A percentile compares a stretch with the other conserved stretches of the same genome.
Conservation (phyloP, 2,888 invertebrate genomes). For the Melieria omissa region DNA sequence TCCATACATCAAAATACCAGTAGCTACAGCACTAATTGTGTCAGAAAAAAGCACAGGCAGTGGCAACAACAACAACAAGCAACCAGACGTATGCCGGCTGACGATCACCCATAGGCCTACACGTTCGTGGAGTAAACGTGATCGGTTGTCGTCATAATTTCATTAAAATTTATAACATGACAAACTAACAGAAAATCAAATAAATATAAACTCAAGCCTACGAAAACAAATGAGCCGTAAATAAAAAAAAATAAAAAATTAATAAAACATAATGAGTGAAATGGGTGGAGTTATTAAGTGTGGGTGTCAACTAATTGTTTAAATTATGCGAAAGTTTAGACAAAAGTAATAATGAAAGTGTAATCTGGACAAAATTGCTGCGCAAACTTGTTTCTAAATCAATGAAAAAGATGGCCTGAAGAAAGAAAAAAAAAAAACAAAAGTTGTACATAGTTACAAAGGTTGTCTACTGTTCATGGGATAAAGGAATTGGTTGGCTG, state of each 20-base stretch:
- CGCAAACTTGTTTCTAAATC: too few species aligned
- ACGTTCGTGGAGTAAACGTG: slow-evolving; percentile 12
- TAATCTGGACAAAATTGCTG: too few species aligned
- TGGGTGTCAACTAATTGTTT: too few species aligned
- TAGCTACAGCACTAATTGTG: slow-evolving; percentile 47
- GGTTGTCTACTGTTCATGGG: too few species aligned
- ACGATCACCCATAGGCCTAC: slow-evolving; percentile 18
- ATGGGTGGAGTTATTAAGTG: too few species aligned
- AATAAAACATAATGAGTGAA: not conserved
- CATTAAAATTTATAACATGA: slow-evolving; percentile 43
- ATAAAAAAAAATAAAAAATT: not conserved
- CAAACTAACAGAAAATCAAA: slow-evolving; percentile 13
- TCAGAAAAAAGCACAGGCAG: slow-evolving; percentile 37
- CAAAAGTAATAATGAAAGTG: too few species aligned
- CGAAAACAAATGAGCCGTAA: not conserved
- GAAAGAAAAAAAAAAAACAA: too few species aligned
- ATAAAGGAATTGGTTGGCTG: too few species aligned
- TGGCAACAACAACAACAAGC: slow-evolving; percentile 32
- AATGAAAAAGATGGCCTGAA: too few species aligned
- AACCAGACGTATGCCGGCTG: slow-evolving; percentile 7
- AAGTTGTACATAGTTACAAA: too few species aligned
- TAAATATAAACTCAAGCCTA: not conserved
- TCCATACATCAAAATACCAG: slow-evolving; percentile 35
- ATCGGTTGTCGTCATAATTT: slow-evolving; percentile 33
- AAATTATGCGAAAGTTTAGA: too few species aligned